These are phyloP conservation scores for Odocoileus virginianus DNA, from an alignment of 2,113 vertebrate species.

Conservation along the genomic window DNA sequence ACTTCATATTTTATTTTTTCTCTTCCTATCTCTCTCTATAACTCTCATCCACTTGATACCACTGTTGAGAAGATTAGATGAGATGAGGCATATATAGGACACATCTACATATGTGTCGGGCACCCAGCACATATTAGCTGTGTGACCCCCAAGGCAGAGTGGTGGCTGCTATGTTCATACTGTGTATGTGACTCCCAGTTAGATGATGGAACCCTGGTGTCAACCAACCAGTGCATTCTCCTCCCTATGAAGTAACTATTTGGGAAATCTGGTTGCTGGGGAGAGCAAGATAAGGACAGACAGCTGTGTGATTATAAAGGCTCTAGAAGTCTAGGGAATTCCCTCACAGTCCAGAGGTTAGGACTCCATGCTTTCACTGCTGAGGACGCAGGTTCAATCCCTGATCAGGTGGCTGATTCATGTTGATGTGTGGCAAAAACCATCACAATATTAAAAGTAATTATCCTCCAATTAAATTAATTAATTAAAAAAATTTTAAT, in stretches of 20 bases:
- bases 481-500: not conserved
- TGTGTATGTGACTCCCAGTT: not conserved
- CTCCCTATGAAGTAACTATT: not conserved
- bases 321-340: not conserved
- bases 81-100: not conserved
- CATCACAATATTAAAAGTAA: not conserved
- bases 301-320: not conserved
- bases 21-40: not conserved
- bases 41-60: not conserved
- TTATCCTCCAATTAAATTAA: not conserved
- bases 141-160: not conserved
- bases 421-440: not conserved
- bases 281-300: not conserved
- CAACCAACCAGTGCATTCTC: not conserved
- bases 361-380: not conserved
- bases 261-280: not conserved
- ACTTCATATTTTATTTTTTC: not conserved
- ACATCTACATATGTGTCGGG: not conserved
- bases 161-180: too few relatives aligned
- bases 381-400: accelerated
- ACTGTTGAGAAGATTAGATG: not conserved
- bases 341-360: not conserved
- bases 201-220: not conserved
- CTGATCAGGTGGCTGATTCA: not conserved
- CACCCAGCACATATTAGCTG: too few relatives aligned